Percentiles rank a stretch among this genome's conserved stretches.
These are phyloP conservation scores for Ictalurus furcatus DNA, from an alignment of 2,113 vertebrate genomes.

Conservation along the genomic window DNA sequence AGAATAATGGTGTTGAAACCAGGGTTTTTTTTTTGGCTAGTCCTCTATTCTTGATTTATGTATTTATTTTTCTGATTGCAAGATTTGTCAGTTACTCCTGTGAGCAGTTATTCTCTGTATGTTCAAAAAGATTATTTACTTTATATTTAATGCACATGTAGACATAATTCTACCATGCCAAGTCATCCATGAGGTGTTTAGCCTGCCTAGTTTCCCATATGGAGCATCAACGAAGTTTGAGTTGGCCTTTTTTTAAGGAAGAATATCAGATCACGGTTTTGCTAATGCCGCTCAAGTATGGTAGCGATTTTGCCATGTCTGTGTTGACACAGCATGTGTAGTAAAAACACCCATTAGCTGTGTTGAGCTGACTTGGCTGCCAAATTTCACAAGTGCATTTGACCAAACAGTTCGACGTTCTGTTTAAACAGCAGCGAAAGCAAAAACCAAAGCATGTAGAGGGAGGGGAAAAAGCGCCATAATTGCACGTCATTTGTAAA, in stretches of 20 bases:
- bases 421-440: slow-evolving; percentile 52
- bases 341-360: slow-evolving; percentile 66
- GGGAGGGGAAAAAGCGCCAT: slow-evolving; percentile 45
- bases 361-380: slow-evolving; percentile 56
- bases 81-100: not conserved
- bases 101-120: not conserved
- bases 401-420: slow-evolving; percentile 56
- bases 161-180: not conserved
- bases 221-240: not conserved
- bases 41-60: not conserved
- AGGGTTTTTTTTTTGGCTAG: not conserved
- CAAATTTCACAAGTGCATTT: slow-evolving; percentile 46
- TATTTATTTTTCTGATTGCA: not conserved
- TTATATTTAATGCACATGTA: not conserved
- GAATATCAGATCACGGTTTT: slow-evolving; percentile 24
- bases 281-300: slow-evolving; percentile 54
- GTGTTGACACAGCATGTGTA: slow-evolving; percentile 67
- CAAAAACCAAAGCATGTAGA: slow-evolving; percentile 50
- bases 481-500: slow-evolving; percentile 62
- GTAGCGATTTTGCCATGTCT: slow-evolving; percentile 69
- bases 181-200: not conserved
- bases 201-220: not conserved
- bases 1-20: not conserved
- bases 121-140: not conserved
- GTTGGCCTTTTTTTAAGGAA: slow-evolving; percentile 44